Conservation (phyloP, 1,140 invertebrate genomes). For the Aphaenogaster ashmeadi region DNA sequence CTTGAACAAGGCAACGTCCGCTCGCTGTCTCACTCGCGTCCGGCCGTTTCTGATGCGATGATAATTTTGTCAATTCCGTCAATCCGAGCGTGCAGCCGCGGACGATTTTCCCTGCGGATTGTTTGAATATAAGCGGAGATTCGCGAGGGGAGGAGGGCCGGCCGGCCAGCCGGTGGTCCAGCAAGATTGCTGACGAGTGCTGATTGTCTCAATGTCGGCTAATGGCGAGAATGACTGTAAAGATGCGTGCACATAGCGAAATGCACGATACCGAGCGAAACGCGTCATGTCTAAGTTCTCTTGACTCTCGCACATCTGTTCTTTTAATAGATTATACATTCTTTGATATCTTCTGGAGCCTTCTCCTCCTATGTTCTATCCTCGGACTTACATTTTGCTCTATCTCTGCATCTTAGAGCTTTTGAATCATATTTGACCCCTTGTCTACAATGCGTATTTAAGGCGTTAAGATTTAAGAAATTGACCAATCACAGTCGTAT, state of each 20-base stretch:
- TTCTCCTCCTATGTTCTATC: background rate
- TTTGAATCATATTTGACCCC: background rate
- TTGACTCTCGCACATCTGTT: conserved; percentile 1
- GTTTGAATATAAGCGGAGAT: conserved; percentile 33
- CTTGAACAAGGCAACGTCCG: conserved; percentile 70
- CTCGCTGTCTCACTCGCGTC: conserved; percentile 68
- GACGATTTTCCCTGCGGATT: conserved; percentile 45
- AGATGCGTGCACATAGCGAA: conserved; percentile 26
- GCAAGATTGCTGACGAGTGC: conserved; percentile 53
- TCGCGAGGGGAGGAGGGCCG: conserved; percentile 5
- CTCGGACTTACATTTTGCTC: conserved; percentile 4
- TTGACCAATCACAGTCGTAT: too few relatives aligned
- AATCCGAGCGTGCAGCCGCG: conserved; percentile 30
- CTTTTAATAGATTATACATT: conserved; percentile 34
- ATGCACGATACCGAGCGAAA: background rate
- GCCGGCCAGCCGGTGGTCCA: conserved; percentile 6
- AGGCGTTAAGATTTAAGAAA: too few relatives aligned
- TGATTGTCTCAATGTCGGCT: conserved; percentile 61
- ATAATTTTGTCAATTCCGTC: conserved; percentile 74
- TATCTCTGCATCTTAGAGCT: background rate
- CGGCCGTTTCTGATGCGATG: conserved; percentile 53
- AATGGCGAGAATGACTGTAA: conserved; percentile 45
- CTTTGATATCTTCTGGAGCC: background rate
- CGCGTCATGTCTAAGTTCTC: background rate
- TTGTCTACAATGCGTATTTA: too few relatives aligned